Conservation (phyloP, 2,888 invertebrate genomes). For the Aethes cnicana region DNA sequence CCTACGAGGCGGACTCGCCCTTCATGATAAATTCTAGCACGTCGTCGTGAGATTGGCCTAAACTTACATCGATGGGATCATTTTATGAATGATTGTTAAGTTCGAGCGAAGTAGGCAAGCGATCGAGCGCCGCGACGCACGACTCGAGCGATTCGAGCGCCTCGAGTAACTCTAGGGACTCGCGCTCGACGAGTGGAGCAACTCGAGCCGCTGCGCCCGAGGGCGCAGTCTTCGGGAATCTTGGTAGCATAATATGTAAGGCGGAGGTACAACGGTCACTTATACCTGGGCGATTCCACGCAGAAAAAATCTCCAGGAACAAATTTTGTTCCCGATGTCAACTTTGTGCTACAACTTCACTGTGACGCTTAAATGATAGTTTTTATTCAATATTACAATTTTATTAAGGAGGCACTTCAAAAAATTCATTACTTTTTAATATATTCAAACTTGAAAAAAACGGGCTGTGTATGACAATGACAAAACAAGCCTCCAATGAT, state of each 20-base stretch:
- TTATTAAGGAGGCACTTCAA: no score
- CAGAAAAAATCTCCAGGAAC: no score
- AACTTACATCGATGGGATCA: conserved; percentile 6
- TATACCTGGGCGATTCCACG: no score
- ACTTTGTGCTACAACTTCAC: not conserved
- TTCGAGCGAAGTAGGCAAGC: conserved; percentile 12
- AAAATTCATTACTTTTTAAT: no score
- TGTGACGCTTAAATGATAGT: not conserved
- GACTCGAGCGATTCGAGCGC: no score
- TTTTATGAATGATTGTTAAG: conserved; percentile 5
- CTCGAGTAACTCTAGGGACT: not conserved
- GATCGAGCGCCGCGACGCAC: not conserved
- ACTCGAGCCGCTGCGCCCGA: not conserved
- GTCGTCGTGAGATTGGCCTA: conserved; percentile 11
- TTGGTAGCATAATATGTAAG: conserved; percentile 79
- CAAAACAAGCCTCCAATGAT: no score
- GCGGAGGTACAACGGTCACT: conserved; percentile 43
- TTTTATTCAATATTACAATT: no score
- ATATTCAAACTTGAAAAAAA: no score
- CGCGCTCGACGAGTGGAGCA: no score
- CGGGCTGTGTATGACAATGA: no score
- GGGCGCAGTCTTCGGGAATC: conserved; percentile 50
- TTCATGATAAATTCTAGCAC: conserved; percentile 28
- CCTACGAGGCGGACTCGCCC: conserved; percentile 41
- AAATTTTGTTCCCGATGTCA: not conserved